phyloP scores from a whole-genome alignment of 1,140 invertebrate genomes.

The Drosophila parvula region DNA sequence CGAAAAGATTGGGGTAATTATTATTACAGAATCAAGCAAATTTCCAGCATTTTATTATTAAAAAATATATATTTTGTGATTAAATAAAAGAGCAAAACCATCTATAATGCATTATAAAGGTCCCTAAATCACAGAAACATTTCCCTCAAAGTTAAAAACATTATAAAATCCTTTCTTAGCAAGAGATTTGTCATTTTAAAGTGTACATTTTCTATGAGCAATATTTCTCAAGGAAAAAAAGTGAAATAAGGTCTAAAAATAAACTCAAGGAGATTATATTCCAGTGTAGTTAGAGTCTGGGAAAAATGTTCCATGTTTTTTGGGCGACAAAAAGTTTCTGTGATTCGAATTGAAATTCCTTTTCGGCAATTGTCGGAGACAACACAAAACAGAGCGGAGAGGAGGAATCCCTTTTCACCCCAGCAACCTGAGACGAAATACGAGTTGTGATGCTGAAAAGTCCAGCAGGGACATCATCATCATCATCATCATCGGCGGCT shows the following conservation, averaged over 20 bases:
- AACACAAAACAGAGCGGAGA: neutral
- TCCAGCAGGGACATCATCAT: conserved; percentile 34
- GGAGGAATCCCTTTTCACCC: conserved; percentile 36
- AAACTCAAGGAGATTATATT: neutral
- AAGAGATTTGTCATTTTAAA: too few species aligned
- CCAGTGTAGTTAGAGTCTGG: neutral
- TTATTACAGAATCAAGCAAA: too few species aligned
- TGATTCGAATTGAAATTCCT: conserved; percentile 69
- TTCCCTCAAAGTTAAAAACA: too few species aligned
- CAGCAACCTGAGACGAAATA: conserved; percentile 32
- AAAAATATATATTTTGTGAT: too few species aligned
- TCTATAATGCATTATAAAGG: too few species aligned
- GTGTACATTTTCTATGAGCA: neutral
- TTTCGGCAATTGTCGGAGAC: conserved; percentile 28
- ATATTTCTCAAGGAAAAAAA: conserved; percentile 5
- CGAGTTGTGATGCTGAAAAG: conserved; percentile 3
- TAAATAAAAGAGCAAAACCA: too few species aligned
- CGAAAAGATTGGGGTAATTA: too few species aligned
- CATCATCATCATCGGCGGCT: conserved; percentile 21
- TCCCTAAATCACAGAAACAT: too few species aligned
- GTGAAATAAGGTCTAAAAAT: neutral
- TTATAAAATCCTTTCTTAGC: too few species aligned
- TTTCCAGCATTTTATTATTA: too few species aligned
- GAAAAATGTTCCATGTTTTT: conserved; percentile 4
- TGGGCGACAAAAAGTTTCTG: conserved; percentile 35